phyloP scores from a whole-genome alignment of 2,797 vertebrate species.

The Tangara arthus region DNA sequence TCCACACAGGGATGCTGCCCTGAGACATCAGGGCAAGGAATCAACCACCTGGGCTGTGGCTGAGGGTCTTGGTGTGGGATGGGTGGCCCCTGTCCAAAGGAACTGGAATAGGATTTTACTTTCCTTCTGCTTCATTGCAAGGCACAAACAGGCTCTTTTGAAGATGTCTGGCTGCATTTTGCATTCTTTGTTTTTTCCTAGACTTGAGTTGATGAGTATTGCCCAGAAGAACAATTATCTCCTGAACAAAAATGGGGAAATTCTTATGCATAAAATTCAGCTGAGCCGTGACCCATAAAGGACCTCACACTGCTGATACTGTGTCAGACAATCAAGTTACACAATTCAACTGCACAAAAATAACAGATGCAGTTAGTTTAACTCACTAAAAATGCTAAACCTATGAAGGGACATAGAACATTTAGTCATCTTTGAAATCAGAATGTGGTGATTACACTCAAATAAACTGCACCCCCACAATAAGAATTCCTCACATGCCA shows the following conservation, averaged over 20 bases:
- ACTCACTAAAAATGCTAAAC: not conserved
- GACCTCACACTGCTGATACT: not conserved
- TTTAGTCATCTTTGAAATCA: not conserved
- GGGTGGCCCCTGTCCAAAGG: not conserved
- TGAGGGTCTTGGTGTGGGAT: not conserved
- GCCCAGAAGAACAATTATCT: not conserved
- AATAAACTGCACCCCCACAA: not conserved
- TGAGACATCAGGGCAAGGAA: not conserved
- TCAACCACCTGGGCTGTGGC: not conserved
- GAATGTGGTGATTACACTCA: not conserved
- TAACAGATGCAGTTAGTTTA: not conserved
- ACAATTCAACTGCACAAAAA: not conserved
- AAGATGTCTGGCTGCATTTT: not conserved
- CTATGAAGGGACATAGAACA: not conserved
- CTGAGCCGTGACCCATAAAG: not conserved
- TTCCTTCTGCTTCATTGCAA: not conserved
- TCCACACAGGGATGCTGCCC: not conserved
- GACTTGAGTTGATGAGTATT: not conserved
- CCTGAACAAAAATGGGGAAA: not conserved
- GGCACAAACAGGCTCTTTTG: not conserved
- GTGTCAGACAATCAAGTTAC: not conserved
- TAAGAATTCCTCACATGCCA: not conserved
- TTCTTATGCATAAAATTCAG: not conserved
- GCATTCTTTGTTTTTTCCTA: not conserved
- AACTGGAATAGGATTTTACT: not conserved